Evolutionary conservation across 2,888 invertebrate species (phyloP).

Genomic region (Cephalotes varians): DNA sequence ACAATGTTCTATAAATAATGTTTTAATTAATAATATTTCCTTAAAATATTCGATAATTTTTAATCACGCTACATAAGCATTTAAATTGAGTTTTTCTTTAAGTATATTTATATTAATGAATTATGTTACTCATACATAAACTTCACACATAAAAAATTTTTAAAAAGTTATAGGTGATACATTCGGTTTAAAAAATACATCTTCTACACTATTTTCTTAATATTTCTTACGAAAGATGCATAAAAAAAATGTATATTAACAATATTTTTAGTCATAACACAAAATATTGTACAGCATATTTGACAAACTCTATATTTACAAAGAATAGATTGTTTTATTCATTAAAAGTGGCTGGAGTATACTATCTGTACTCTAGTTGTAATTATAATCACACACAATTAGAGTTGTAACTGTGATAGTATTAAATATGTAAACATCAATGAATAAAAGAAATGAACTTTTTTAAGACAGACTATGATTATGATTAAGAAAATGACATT

Average conservation of each 20-base stretch:
- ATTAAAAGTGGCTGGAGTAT: constrained; percentile 61
- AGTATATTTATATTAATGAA: constrained; percentile 39
- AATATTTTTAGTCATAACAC: constrained; percentile 72
- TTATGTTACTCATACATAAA: constrained; percentile 56
- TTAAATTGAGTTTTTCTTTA: constrained; percentile 32
- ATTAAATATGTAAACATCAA: constrained; percentile 76
- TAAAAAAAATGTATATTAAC: constrained; percentile 74
- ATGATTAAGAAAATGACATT: not conserved
- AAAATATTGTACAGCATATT: constrained; percentile 73
- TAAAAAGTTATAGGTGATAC: constrained; percentile 44
- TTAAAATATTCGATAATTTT: constrained; percentile 15
- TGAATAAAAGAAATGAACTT: constrained; percentile 72
- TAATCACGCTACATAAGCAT: constrained; percentile 26
- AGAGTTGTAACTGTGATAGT: constrained; percentile 68
- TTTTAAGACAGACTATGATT: constrained; percentile 67
- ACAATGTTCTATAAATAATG: not conserved
- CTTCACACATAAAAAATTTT: constrained; percentile 62
- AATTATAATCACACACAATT: constrained; percentile 34
- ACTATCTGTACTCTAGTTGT: constrained; percentile 61
- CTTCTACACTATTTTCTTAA: constrained; percentile 8
- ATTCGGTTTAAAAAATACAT: not conserved
- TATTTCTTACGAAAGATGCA: not conserved
- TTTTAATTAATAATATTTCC: no score
- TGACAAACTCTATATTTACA: constrained; percentile 71
- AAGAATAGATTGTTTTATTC: constrained; percentile 61